phyloP scores from a whole-genome alignment of 2,888 invertebrate species.

The Lasius fuliginosus region DNA sequence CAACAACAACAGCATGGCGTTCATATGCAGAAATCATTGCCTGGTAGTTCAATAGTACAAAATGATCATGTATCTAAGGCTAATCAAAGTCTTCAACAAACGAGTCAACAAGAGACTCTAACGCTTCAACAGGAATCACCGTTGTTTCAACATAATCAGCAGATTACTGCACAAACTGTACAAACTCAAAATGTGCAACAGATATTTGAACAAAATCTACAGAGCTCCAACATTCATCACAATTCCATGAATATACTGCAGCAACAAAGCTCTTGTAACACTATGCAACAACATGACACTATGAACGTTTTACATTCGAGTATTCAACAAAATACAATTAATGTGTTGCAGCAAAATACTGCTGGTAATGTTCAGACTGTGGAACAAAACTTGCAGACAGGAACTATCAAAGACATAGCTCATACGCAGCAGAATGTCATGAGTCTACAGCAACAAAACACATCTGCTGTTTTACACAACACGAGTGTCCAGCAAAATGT shows the following conservation, averaged over 20 bases:
- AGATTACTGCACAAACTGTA: constrained; percentile 82
- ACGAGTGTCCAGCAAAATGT: constrained; percentile 77
- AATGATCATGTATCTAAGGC: constrained; percentile 80
- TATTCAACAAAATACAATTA: constrained; percentile 81
- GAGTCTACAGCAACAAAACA: constrained; percentile 74
- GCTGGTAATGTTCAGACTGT: constrained; percentile 73
- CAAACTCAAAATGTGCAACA: constrained; percentile 83
- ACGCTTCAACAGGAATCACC: constrained; percentile 76
- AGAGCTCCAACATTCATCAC: constrained; percentile 75
- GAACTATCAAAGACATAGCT: constrained; percentile 73
- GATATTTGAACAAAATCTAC: constrained; percentile 83
- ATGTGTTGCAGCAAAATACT: constrained; percentile 81
- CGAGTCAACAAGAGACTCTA: constrained; percentile 75
- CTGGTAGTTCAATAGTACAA: constrained; percentile 72
- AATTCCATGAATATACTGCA: constrained; percentile 76
- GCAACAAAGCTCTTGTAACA: constrained; percentile 76
- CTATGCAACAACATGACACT: constrained; percentile 78
- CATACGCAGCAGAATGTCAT: constrained; percentile 76
- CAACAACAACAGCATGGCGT: constrained; percentile 70
- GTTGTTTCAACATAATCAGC: constrained; percentile 82
- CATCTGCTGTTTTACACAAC: constrained; percentile 71
- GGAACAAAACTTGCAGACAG: constrained; percentile 79
- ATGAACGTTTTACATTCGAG: constrained; percentile 76
- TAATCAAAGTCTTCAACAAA: constrained; percentile 76
- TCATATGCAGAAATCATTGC: constrained; percentile 72